Percentiles rank a stretch among this genome's conserved stretches.
Conservation (phyloP, 2,888 invertebrate genomes). For the Neuroscelio doddi region DNA sequence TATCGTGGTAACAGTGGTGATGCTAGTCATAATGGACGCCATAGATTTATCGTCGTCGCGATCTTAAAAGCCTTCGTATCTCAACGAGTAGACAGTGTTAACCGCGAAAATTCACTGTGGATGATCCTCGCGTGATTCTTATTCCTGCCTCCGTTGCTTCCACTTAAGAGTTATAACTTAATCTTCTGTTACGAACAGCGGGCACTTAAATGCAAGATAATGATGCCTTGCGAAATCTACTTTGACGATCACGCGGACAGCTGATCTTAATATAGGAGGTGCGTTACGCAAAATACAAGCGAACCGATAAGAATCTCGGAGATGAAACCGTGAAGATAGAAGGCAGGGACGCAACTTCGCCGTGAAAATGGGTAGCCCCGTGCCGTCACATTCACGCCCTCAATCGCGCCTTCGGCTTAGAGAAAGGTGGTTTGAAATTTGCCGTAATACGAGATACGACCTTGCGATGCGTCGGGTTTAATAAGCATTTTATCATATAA, state of each 20-base stretch:
- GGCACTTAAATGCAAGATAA: constrained; percentile 53
- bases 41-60: constrained; percentile 31
- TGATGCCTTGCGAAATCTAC: constrained; percentile 50
- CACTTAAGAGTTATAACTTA: constrained; percentile 63
- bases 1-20: constrained; percentile 20
- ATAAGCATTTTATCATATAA: constrained; percentile 7
- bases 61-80: constrained; percentile 33
- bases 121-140: constrained; percentile 18
- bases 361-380: constrained; percentile 24
- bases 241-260: constrained; percentile 30
- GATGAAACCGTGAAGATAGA: constrained; percentile 49
- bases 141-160: constrained; percentile 13
- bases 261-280: constrained; percentile 39
- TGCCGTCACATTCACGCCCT: constrained; percentile 24
- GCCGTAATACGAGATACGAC: constrained; percentile 17
- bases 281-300: constrained; percentile 59
- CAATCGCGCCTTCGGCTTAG: constrained; percentile 7
- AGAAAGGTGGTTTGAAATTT: constrained; percentile 6
- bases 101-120: constrained; percentile 35
- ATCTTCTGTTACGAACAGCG: constrained; percentile 57
- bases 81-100: constrained; percentile 35
- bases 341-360: constrained; percentile 12
- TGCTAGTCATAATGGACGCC: constrained; percentile 24
- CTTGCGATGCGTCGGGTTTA: constrained; percentile 3
- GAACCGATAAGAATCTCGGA: constrained; percentile 58